These are phyloP conservation scores for Amphiura filiformis DNA, from an alignment of 35 echinoderm and acorn worm species.

Conservation along the genomic window DNA sequence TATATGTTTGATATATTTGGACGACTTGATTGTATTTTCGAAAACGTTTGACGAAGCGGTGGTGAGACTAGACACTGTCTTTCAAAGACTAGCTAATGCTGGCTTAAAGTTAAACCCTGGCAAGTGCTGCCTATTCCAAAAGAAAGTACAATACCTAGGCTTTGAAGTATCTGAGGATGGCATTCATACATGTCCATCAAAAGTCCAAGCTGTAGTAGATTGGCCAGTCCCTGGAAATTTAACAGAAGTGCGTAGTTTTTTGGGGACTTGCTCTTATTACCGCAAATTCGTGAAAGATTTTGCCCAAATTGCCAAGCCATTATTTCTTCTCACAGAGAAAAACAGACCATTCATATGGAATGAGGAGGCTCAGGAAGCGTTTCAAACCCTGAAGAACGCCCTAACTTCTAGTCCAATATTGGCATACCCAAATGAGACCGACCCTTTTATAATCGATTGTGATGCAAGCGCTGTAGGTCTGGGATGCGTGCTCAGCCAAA, in stretches of 20 bases:
- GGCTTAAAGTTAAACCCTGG: conserved; percentile 58
- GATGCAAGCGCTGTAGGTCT: conserved; percentile 47
- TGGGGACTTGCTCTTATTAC: conserved; percentile 55
- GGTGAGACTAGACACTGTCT: conserved; percentile 24
- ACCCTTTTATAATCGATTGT: conserved; percentile 48
- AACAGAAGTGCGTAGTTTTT: conserved; percentile 39
- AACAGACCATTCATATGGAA: conserved; percentile 18
- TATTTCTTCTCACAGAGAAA: conserved; percentile 46
- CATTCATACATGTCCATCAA: conserved; percentile 37
- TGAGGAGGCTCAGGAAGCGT: conserved; percentile 35
- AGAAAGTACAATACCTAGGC: conserved; percentile 53
- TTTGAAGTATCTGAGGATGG: conserved; percentile 38
- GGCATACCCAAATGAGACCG: conserved; percentile 1
- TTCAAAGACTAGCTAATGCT: conserved; percentile 14
- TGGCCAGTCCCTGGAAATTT: conserved; percentile 40
- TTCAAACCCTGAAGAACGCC: conserved; percentile 22
- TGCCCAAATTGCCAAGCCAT: conserved; percentile 38
- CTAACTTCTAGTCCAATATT: conserved; percentile 42
- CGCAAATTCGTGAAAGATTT: conserved; percentile 50
- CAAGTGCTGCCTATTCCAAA: conserved; percentile 58
- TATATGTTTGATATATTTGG: conserved; percentile 59
- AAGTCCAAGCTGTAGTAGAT: conserved; percentile 22
- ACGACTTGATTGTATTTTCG: conserved; percentile 61
- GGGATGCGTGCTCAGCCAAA: conserved; percentile 45
- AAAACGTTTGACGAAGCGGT: conserved; percentile 6